Evolutionary conservation across 2,797 vertebrate genomes (phyloP).

Genomic region (Peromyscus eremicus): DNA sequence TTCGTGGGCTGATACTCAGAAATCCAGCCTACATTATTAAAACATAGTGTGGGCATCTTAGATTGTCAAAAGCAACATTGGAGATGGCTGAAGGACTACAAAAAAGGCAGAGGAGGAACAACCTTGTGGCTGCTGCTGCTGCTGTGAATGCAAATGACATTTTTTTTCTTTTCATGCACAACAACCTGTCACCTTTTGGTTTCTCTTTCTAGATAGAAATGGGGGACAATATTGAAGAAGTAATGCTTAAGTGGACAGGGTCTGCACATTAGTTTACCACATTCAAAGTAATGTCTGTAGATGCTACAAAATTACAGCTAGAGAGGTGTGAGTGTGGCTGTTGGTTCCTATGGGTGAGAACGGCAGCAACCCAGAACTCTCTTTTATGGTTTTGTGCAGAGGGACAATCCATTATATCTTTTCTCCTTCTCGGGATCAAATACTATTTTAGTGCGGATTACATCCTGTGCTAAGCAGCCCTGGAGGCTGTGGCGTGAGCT

Average conservation of each 20-base stretch:
- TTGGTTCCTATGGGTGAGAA: constrained; percentile 88
- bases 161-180: constrained; percentile 82
- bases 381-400: constrained; percentile 82
- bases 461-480: constrained; percentile 75
- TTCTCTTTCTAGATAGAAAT: constrained; percentile 81
- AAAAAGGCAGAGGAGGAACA: constrained; percentile 76
- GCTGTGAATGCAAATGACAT: constrained; percentile 85
- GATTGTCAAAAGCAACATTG: constrained; percentile 81
- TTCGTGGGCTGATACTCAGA: neutral
- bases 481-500: constrained; percentile 79
- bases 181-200: constrained; percentile 86
- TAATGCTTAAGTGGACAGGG: constrained; percentile 85
- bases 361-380: constrained; percentile 85
- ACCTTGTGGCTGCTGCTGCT: constrained; percentile 64
- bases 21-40: constrained; percentile 73
- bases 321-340: constrained; percentile 88
- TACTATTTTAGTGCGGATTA: constrained; percentile 87
- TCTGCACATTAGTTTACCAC: constrained; percentile 88
- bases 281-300: constrained; percentile 85
- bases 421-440: constrained; percentile 85
- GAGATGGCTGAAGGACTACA: constrained; percentile 81
- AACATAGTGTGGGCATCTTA: constrained; percentile 71
- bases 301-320: constrained; percentile 88
- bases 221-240: constrained; percentile 85
- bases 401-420: constrained; percentile 87